Evolutionary conservation across 1,140 invertebrate species (phyloP).

Genomic region (Scylla paramamosain): DNA sequence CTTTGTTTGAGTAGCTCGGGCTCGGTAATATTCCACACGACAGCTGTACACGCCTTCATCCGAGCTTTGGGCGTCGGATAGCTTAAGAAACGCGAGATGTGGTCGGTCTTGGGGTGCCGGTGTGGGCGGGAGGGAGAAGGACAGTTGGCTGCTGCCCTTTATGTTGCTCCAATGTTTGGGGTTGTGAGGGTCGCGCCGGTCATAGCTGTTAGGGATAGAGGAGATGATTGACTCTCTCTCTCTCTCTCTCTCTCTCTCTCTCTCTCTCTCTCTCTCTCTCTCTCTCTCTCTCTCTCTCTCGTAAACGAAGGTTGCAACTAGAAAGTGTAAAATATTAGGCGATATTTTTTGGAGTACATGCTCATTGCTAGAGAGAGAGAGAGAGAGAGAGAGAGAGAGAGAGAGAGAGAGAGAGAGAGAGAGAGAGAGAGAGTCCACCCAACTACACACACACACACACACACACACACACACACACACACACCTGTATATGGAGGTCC

Average conservation of each 20-base stretch:
- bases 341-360: no score
- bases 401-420: no score
- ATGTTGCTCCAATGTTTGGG: slow-evolving; percentile 39
- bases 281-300: no score
- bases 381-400: no score
- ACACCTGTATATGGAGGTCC: slow-evolving; percentile 44
- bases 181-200: slow-evolving; percentile 11
- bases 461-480: neutral
- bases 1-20: slow-evolving; percentile 1
- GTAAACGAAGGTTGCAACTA: no score
- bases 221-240: no score
- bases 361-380: no score
- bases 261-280: no score
- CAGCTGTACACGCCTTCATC: slow-evolving; percentile 57
- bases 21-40: slow-evolving; percentile 47
- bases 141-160: neutral
- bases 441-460: neutral
- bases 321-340: no score
- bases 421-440: neutral
- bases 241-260: no score
- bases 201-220: slow-evolving; percentile 8
- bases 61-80: neutral
- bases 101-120: slow-evolving; percentile 32
- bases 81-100: slow-evolving; percentile 57
- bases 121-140: slow-evolving; percentile 35